Base-by-base conservation (phyloP, 2,113 vertebrate genomes). In the Hemibagrus wyckioides region DNA sequence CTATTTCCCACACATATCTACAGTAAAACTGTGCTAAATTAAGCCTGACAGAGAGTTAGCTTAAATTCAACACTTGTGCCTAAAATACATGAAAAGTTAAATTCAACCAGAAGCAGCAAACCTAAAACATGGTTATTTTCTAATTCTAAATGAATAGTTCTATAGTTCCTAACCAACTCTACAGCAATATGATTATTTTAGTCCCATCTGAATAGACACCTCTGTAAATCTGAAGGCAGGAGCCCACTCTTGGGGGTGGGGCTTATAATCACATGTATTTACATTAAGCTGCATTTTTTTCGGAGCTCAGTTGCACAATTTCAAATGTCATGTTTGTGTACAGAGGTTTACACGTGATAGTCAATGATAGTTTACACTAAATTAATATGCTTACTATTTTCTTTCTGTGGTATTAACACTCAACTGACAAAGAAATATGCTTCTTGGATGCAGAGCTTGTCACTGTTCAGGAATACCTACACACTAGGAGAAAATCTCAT, bases 21-120 rank as follows among this genome's bases (percentile, higher is more conserved):
- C 48, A 71, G 33, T 73, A 73, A 84, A 57, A 73, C 39, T 52
- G 82, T 69, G 19, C 36, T 69, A 69, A 69, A 83, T 83, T 41
- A 25, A 76, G 36, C 41, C 54, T 61, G 25, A 85, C 2, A 85
- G 36, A 48, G 54, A 48, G 30, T 85, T 54, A 76, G 54, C 61
- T 59, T 84, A 73, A 75, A 85, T 39, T 73, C 36, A 75, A 41
- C 52, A 21, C 69, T 15, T 41, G 30, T 65, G 59, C 28, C 30
- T 67, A 71, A 36, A 39, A 9, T 7, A 17, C 33, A 65, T 15
- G 11, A n/a, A 65, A 65, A 30, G 30, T 67, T 33, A 17, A 11
- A 41, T 39, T 41, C 59, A 82, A 50, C 17, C 44, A 23, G 17
- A 83, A 25, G 81, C 25, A 65, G 41, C 28, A 67, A 52, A 6